Evolutionary conservation across 2,113 vertebrate genomes (phyloP), one percentile per base, ranked within the genome.

Genomic region (Aleadryas rufinucha): DNA sequence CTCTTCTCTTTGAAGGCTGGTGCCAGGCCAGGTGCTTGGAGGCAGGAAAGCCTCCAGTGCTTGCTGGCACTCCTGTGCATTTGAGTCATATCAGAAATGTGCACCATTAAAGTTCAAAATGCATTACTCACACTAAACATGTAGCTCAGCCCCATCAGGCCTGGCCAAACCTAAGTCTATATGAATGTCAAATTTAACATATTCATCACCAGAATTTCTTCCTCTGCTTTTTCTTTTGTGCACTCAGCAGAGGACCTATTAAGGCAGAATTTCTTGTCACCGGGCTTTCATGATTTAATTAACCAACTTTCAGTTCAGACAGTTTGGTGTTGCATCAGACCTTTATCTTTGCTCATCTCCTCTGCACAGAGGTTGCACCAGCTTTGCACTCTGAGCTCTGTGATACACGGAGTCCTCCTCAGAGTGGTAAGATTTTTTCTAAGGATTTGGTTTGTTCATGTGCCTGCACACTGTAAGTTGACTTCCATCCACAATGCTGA

Each of bases 51-150:
- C 56, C 74, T 94, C 42, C 0, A 0, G 76, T 90, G 56, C 45
- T 79, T 68, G 45, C 75, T 12, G 3, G 41, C 9, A 2, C 84
- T 95, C 77, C 91, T 96, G 57, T 79, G 89, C 57, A 8, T 84
- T 84, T 84, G 84, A 97, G 84, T 96, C 94, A 95, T 96, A 93
- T 71, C 91, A 76, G 56, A 64, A 94, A 30, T 14, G 69, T 72
- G 91, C 61, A 82, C 72, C 53, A 78, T 52, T 75, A 65, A 95
- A 96, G 93, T 92, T 95, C 93, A 93, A 78, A 92, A 87, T 26
- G 39, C 57, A 79, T 97, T 97, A 94, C 91, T 97, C 95, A 97
- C 57, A 79, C 20, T 49, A 82, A 88, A 82, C 3, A 3, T 30
- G 35, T 60, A 81, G 74, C 65, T 89, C 61, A 81, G 76, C 35